A percentile compares a stretch with the other conserved stretches of the same genome.
Evolutionary conservation across 2,888 invertebrate genomes (phyloP).

Genomic region (Anagyrus pseudococci): DNA sequence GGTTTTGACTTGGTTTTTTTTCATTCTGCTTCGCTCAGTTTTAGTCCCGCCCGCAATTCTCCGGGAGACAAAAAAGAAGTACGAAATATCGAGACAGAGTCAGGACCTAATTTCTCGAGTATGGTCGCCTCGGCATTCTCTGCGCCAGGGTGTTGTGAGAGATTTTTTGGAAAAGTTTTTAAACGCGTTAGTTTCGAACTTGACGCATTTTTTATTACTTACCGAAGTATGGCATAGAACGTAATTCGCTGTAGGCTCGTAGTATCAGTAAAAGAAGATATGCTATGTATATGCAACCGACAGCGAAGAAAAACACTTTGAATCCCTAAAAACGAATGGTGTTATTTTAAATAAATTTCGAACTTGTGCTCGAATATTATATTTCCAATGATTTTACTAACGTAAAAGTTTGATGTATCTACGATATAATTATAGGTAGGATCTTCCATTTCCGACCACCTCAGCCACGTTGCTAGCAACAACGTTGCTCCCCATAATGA

Average conservation of each 20-base stretch:
- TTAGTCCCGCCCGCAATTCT: neutral
- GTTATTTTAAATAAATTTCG: neutral
- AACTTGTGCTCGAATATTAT: neutral
- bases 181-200: too few relatives aligned
- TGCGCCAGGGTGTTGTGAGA: too few relatives aligned
- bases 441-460: slow-evolving; percentile 85
- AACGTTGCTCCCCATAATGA: slow-evolving; percentile 87
- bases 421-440: slow-evolving; percentile 91
- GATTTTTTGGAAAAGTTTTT: too few relatives aligned
- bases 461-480: slow-evolving; percentile 88
- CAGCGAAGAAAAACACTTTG: slow-evolving; percentile 89
- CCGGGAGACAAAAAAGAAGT: neutral
- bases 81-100: neutral
- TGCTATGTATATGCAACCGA: slow-evolving; percentile 82
- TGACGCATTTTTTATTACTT: too few relatives aligned
- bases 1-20: slow-evolving; percentile 6
- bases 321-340: slow-evolving; percentile 71
- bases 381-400: slow-evolving; percentile 65
- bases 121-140: neutral
- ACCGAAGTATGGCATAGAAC: slow-evolving; percentile 99
- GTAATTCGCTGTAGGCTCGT: slow-evolving; percentile 90
- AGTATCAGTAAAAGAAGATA: slow-evolving; percentile 85
- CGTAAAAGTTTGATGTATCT: slow-evolving; percentile 83
- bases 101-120: neutral
- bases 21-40: neutral